These are phyloP conservation scores for Galendromus occidentalis DNA, from an alignment of 1,140 invertebrate species.

Conservation along the genomic window DNA sequence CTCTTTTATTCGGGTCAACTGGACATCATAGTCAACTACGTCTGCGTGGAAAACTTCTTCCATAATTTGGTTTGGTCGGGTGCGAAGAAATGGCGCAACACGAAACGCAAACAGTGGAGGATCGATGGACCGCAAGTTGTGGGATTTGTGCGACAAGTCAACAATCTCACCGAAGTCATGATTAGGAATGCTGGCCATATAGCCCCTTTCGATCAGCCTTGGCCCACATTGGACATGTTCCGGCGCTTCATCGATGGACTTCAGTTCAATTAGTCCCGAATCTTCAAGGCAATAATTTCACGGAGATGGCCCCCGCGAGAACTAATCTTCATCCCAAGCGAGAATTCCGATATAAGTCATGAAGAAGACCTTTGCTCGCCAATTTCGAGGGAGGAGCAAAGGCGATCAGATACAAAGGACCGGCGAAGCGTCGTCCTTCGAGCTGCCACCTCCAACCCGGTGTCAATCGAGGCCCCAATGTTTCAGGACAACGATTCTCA, in stretches of 20 bases:
- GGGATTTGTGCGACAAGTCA: neutral
- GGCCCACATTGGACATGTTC: constrained; percentile 24
- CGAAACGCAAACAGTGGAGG: neutral
- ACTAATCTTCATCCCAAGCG: too few species aligned
- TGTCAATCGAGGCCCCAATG: too few species aligned
- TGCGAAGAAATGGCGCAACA: neutral
- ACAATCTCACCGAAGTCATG: neutral
- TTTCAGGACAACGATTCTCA: too few species aligned
- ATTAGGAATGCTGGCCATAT: constrained; percentile 23
- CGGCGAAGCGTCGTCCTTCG: too few species aligned
- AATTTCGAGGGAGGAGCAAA: too few species aligned
- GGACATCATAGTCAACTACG: neutral
- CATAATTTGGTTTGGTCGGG: neutral
- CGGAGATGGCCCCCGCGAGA: too few species aligned
- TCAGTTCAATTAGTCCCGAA: too few species aligned
- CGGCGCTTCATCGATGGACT: constrained; percentile 22
- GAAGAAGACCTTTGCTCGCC: too few species aligned
- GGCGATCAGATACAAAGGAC: too few species aligned
- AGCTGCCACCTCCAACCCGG: too few species aligned
- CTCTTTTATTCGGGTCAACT: neutral
- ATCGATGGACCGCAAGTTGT: neutral
- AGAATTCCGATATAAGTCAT: too few species aligned
- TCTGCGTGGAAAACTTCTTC: constrained; percentile 4
- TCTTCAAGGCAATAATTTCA: too few species aligned
- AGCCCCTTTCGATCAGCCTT: constrained; percentile 26